phyloP scores from a whole-genome alignment of 1,140 invertebrate species.

The Listronotus oregonensis region DNA sequence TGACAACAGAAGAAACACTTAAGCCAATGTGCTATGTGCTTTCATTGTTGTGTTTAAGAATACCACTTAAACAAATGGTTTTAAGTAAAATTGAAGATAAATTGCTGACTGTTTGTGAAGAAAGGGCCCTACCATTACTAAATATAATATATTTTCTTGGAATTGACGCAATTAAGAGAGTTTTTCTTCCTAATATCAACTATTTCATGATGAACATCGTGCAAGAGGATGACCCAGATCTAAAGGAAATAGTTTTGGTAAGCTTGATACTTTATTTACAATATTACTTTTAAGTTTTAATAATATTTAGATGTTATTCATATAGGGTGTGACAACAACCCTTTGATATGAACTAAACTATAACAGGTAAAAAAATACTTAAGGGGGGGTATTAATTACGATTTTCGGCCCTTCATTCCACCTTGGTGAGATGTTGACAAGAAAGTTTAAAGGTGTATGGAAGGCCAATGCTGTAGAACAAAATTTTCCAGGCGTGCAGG shows the following conservation, averaged over 20 bases:
- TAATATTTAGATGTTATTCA: too few species aligned
- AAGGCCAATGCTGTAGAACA: too few species aligned
- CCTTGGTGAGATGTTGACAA: too few species aligned
- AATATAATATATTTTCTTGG: constrained; percentile 45
- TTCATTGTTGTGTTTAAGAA: constrained; percentile 46
- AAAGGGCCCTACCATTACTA: constrained; percentile 39
- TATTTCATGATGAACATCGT: constrained; percentile 34
- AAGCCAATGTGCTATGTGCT: constrained; percentile 49
- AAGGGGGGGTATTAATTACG: too few species aligned
- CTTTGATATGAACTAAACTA: too few species aligned
- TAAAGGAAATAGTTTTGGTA: constrained; percentile 44
- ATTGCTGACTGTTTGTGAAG: constrained; percentile 34
- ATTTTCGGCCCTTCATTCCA: too few species aligned
- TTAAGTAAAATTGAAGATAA: constrained; percentile 47
- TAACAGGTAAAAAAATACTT: too few species aligned
- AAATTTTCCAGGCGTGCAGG: too few species aligned
- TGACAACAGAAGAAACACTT: constrained; percentile 39
- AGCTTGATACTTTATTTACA: constrained; percentile 19
- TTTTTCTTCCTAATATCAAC: constrained; percentile 43
- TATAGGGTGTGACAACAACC: too few species aligned
- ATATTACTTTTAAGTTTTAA: too few species aligned
- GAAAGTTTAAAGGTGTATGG: too few species aligned
- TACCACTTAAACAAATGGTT: constrained; percentile 43
- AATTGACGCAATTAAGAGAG: constrained; percentile 42
- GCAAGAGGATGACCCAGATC: constrained; percentile 26